Conservation (phyloP, 1,140 invertebrate genomes). For the Diploscapter pachys region DNA sequence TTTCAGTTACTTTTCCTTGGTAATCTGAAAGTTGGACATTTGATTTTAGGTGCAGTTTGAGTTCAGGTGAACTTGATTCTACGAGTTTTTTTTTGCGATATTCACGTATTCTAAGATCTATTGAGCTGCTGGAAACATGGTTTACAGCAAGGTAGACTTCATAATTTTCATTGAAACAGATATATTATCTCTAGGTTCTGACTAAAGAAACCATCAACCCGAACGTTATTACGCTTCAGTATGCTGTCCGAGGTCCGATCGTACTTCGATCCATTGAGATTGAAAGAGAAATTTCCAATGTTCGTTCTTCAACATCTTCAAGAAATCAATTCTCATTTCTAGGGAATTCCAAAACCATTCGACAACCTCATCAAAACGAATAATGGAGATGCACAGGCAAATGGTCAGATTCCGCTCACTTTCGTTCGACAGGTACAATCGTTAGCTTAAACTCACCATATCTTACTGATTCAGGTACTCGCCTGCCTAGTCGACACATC, state of each 20-base stretch:
- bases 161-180: not conserved
- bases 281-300: constrained; percentile 66
- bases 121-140: too few species aligned
- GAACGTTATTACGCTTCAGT: constrained; percentile 86
- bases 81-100: too few species aligned
- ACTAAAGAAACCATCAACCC: constrained; percentile 70
- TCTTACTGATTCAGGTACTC: constrained; percentile 64
- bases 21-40: too few species aligned
- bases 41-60: too few species aligned
- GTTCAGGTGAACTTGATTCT: too few species aligned
- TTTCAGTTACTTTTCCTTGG: too few species aligned
- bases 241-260: constrained; percentile 83
- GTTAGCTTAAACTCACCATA: not conserved
- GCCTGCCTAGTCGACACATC: constrained; percentile 75
- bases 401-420: constrained; percentile 89
- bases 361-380: constrained; percentile 92
- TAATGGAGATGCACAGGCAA: constrained; percentile 97
- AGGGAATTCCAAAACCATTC: constrained; percentile 84
- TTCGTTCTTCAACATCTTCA: constrained; percentile 43
- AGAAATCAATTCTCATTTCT: constrained; percentile 37
- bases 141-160: too few species aligned
- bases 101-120: too few species aligned
- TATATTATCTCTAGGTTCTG: constrained; percentile 36
- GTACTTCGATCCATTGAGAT: constrained; percentile 72
- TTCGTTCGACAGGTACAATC: constrained; percentile 66